Evolutionary conservation across 2,113 vertebrate genomes (phyloP), one percentile per base, ranked within the genome.

Genomic region (Saccopteryx bilineata): DNA sequence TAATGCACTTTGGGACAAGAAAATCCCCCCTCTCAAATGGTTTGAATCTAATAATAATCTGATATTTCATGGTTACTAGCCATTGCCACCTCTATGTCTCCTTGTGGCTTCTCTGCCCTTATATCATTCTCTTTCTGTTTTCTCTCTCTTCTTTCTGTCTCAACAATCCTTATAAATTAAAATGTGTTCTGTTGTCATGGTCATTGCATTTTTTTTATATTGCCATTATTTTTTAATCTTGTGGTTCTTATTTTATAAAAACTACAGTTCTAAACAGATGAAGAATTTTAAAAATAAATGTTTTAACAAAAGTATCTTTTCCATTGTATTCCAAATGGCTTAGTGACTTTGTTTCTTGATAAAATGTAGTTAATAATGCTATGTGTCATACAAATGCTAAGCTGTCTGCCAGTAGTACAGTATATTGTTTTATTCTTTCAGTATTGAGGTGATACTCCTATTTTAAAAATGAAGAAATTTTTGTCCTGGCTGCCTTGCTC

Each of bases 381-480:
- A 9, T 69, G 5, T 74, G n/a, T 63, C 31, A 65, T 33, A 11
- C 21, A 54, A 50, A 2, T 84, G 58, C 24, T 50, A 33, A 84
- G 19, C 74, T 94, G 10, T 87, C 33, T 80, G 10, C 5, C 76
- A 26, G 19, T 26, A 68, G 7, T 63, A 80, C 31, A 66, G 5
- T 63, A 68, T 54, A 72, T 39, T 31, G 68, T 89, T 58, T 72
- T 79, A 65, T 81, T 58, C 18, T 87, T 88, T 89, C 24, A 74
- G 2, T 54, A 9, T 10, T 7, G 80, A 13, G 26, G 50, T 85
- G 24, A 24, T 87, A 33, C 39, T 92, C 52, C 23, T 54, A 23
- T 90, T 89, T 96, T 92, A 31, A 24, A 87, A 46, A 94, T 78
- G 9, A 83, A 58, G 17, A 80, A 39, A 63, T 39, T 39, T 39